A percentile compares a stretch with the other conserved stretches of the same genome.
Evolutionary conservation across 2,797 vertebrate species (phyloP).

Genomic region (Acanthopagrus latus): DNA sequence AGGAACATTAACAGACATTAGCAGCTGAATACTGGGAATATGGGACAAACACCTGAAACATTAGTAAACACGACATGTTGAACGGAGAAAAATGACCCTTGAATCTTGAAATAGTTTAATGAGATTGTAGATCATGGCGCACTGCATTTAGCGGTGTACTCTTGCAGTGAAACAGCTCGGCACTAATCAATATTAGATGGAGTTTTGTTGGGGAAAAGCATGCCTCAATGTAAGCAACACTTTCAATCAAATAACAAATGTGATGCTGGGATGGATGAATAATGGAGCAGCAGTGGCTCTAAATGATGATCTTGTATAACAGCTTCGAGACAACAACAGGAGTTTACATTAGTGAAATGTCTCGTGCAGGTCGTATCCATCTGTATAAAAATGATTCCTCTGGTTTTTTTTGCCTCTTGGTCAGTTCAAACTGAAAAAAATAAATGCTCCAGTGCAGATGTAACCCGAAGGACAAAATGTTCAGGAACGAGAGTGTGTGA

Average conservation of each 20-base stretch:
- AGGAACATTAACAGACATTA: slow-evolving; percentile 71
- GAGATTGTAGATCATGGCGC: slow-evolving; percentile 16
- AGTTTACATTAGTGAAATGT: slow-evolving; percentile 52
- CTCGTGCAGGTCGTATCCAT: slow-evolving; percentile 13
- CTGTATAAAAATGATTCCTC: slow-evolving; percentile 9
- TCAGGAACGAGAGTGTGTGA: slow-evolving; percentile 1
- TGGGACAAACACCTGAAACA: slow-evolving; percentile 60
- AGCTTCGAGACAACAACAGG: slow-evolving; percentile 25
- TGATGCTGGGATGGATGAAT: slow-evolving; percentile 32
- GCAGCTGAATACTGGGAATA: slow-evolving; percentile 39
- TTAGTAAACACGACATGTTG: slow-evolving; percentile 56
- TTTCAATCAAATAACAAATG: slow-evolving; percentile 47
- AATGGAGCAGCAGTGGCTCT: slow-evolving; percentile 19
- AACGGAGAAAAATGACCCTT: slow-evolving; percentile 60
- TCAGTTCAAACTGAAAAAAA: slow-evolving; percentile 2
- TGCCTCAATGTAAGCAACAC: slow-evolving; percentile 35
- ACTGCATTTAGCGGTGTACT: slow-evolving; percentile 26
- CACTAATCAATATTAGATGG: slow-evolving; percentile 52
- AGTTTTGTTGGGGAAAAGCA: slow-evolving; percentile 33
- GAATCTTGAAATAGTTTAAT: slow-evolving; percentile 50
- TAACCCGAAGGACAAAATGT: slow-evolving; percentile 16
- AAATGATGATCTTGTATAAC: slow-evolving; percentile 1
- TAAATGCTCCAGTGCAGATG: background rate
- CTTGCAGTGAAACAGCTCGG: slow-evolving; percentile 6
- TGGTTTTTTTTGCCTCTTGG: background rate